Base-by-base conservation (phyloP, 2,113 vertebrate species). In the Limnothrissa miodon region DNA sequence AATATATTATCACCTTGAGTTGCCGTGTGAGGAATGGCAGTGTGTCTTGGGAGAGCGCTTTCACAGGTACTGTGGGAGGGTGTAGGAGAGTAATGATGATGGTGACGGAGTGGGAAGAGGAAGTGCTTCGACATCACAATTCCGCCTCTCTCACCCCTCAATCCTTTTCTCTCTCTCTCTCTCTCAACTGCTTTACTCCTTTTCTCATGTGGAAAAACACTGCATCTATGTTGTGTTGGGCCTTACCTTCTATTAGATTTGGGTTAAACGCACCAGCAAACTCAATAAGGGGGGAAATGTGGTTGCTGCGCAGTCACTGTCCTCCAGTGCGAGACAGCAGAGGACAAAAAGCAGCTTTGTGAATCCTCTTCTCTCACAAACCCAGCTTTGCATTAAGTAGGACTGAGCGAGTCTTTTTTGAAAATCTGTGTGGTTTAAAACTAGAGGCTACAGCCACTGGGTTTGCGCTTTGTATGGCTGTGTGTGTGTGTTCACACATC, bases 61-160 rank as follows among this genome's bases (percentile, higher is more conserved):
- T 85, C 62, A 53, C 85, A 85, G 82, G 85, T 87, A 82, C 84
- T 82, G 84, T 81, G 80, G 44, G 80, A 83, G 39, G 78, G 85
- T 70, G 83, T 83, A 33, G 84, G 39, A 70, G 66, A 45, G 83
- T 79, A 84, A 85, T 56, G 53, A 21, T 79, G 78, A 74, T 59
- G 78, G 79, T 78, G 59, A 83, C 81, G 45, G 19, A 25, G 79
- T 84, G 82, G 82, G 39, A 80, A 79, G 29, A 46, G n/a, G 39
- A 80, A 29, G 81, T 80, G 79, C 23, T 39, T 39, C 80, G 80
- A 74, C 66, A 39, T 74, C 29, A 39, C 66, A 36, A 36, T 74
- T 36, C 66, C 17, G 17, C 33, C 44, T 46, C 45, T 46, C 56
- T 2, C 15, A 10, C 45, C 29, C 19, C 62, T n/a, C n/a, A n/a